Evolutionary conservation across 2,113 vertebrate species (phyloP), one percentile per base, ranked within the genome.

Genomic region (Herpailurus yagouaroundi): DNA sequence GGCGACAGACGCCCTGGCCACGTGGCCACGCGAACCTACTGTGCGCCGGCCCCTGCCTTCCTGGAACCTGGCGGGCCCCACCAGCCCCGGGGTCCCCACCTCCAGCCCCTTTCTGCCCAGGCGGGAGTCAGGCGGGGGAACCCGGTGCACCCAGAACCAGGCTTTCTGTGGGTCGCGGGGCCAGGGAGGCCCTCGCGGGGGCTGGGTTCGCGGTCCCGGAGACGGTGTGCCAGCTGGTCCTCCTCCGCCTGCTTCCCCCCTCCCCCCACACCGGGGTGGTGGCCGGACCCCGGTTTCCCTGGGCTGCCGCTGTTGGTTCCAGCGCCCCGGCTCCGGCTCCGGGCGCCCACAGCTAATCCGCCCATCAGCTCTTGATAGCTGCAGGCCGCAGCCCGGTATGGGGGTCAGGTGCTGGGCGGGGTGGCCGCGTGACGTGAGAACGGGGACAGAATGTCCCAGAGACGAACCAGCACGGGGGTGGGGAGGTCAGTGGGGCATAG

Each of bases 11-110:
- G 4, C 14, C 10, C 21, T 4, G 5, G 4, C 36, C 8, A 2
- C 10, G 12, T 3, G 19, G 74, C 19, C 0, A 6, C 13, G 36
- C 0, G 12, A 15, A 5, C 48, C 57, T 6, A 13, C 64, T 12
- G 9, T 0, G 27, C 5, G 18, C 69, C 18, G 3, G 41, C 31
- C 38, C 23, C 64, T 5, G 63, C 63, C n/a, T 57, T 45, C 68
- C 48, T 14, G 3, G 6, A 25, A 27, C 45, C 4, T 1, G 12
- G 45, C 0, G 0, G 74, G 7, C 23, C 50, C 38, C 14, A 3
- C 84, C 3, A 11, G 52, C 36, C 74, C 38, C 7, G 8, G 38
- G 23, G 16, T 33, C 11, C 0, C 11, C 3, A 5, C 14, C 82
- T 14, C 19, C 63, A 12, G 73, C 21, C 41, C 13, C 36, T 21